Base-by-base conservation (phyloP, 2,113 vertebrate genomes). In the Pseudonaja textilis region DNA sequence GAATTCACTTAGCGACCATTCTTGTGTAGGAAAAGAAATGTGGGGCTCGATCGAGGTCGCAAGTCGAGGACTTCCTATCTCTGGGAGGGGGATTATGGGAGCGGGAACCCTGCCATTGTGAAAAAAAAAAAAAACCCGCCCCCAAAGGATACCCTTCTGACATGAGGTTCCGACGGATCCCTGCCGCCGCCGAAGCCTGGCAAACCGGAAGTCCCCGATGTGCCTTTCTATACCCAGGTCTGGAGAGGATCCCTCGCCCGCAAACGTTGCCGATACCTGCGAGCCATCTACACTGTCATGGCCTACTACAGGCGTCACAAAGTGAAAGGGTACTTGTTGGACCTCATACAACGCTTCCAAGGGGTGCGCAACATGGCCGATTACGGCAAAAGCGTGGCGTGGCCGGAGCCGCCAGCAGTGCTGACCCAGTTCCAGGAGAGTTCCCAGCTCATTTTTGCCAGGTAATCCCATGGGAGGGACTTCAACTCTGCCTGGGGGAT, bases 221-320 rank as follows among this genome's bases (percentile, higher is more conserved):
- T 4, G 2, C 42, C 42, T n/a, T 23, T 1, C 9, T 0, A 45
- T 0, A 0, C 23, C 10, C 95, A 99, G 99, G 98, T 99, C 0
- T 99, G 99, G 99, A 98, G 99, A 0, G 99, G 99, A 0, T 98
- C 99, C 1, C 94, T 99, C 90, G 99, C 98, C 0, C 97, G 99
- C 0, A 96, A 95, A 95, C 97, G 96, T 4, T 99, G 98, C 95
- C 96, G 96, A 1, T 92, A 94, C 2, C 97, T 99, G 94, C 97
- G 97, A 0, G 98, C 99, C 1, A 89, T 98, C 93, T 99, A 98
- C 93, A 34, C 97, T 95, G 98, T 99, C 96, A 99, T 99, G 98
- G 96, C 97, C n/a, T 97, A 96, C 92, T 99, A 98, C 96, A 98
- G 98, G 95, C 97, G 98, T 89, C 98, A 98, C 97, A 99, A 99